Conservation (phyloP, 2,113 vertebrate species). For the Rousettus leschenaultii region DNA sequence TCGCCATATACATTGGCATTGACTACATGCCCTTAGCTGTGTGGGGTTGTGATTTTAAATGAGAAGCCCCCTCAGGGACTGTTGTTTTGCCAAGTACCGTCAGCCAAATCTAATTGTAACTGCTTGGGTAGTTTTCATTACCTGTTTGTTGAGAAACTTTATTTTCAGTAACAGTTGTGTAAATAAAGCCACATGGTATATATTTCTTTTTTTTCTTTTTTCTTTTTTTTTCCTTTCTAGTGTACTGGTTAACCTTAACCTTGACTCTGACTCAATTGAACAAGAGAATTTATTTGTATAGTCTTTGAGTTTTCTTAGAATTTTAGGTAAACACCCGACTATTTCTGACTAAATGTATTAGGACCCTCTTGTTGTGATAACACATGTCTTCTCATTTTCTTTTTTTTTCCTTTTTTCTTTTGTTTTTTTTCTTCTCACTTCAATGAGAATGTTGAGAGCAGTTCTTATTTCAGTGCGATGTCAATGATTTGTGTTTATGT, state of each 20-base stretch:
- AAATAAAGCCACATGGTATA: constrained; percentile 3
- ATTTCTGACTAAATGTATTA: not conserved
- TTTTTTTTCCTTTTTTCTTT: no score
- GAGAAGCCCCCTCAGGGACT: not conserved
- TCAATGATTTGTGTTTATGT: not conserved
- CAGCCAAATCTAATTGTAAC: constrained; percentile 14
- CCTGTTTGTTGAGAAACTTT: constrained; percentile 39
- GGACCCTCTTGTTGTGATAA: not conserved
- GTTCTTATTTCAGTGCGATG: not conserved
- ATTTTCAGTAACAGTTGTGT: constrained; percentile 49
- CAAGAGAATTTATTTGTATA: not conserved
- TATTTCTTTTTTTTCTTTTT: not conserved
- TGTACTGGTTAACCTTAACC: not conserved
- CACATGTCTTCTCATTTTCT: no score
- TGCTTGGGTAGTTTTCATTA: constrained; percentile 14
- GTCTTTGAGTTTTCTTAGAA: not conserved
- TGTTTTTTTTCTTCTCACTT: not conserved
- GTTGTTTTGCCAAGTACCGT: not conserved
- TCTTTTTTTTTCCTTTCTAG: not conserved
- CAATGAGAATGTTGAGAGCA: not conserved
- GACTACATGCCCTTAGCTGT: not conserved
- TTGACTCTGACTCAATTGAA: not conserved
- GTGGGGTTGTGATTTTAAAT: not conserved
- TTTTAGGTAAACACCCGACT: not conserved
- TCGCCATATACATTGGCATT: not conserved